phyloP scores from a whole-genome alignment of 2,888 invertebrate species.

The Harpalus rubripes region DNA sequence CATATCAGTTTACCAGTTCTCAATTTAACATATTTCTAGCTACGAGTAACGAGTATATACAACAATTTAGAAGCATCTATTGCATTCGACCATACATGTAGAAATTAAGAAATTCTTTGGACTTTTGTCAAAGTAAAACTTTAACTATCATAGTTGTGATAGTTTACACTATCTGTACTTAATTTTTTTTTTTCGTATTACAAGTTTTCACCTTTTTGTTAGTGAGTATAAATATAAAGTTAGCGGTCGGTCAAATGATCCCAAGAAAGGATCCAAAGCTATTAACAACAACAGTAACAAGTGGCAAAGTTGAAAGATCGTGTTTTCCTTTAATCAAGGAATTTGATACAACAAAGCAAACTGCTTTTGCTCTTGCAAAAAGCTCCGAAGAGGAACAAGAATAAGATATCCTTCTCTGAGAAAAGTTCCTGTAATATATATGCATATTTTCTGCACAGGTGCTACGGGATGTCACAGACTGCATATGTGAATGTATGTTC shows the following conservation, averaged over 20 bases:
- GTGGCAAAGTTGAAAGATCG: slow-evolving; percentile 61
- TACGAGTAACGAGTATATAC: no score
- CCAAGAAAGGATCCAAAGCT: slow-evolving; percentile 53
- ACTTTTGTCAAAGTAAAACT: no score
- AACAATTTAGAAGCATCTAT: no score
- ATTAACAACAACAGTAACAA: slow-evolving; percentile 59
- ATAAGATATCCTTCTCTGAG: slow-evolving; percentile 20
- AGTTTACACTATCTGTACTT: not conserved
- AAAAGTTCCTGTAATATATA: slow-evolving; percentile 57
- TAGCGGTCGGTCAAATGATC: slow-evolving; percentile 52
- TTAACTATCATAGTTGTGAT: not conserved
- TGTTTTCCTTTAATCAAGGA: slow-evolving; percentile 61
- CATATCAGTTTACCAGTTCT: no score
- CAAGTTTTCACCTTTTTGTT: slow-evolving; percentile 1
- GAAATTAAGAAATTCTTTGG: no score
- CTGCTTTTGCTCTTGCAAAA: slow-evolving; percentile 16
- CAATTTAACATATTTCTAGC: no score
- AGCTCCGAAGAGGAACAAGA: slow-evolving; percentile 38
- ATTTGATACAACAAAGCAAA: slow-evolving; percentile 62
- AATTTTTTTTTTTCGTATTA: not conserved
- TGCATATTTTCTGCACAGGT: slow-evolving; percentile 57
- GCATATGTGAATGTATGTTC: slow-evolving; percentile 30
- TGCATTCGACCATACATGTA: no score
- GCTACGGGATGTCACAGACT: not conserved
- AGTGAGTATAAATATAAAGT: slow-evolving; percentile 55